Conservation (phyloP, 2,797 vertebrate genomes). For the Streptopelia turtur region DNA sequence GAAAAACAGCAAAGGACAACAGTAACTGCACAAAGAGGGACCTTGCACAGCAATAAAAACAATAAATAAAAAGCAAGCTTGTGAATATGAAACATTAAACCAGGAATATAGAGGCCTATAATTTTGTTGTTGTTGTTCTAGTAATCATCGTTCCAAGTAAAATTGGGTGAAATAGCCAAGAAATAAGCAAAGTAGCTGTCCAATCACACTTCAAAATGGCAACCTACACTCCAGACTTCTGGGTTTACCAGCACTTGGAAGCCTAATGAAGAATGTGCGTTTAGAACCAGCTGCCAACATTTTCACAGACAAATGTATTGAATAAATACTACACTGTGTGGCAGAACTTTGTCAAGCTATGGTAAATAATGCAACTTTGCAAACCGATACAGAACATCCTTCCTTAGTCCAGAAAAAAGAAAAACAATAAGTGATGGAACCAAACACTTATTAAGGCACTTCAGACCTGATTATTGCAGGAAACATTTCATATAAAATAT, state of each 20-base stretch:
- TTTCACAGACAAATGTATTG: neutral
- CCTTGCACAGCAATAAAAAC: neutral
- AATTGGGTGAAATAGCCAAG: neutral
- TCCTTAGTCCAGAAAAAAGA: neutral
- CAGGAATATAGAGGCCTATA: neutral
- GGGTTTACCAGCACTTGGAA: neutral
- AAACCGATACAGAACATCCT: neutral
- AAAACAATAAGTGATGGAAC: neutral
- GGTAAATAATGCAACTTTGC: neutral
- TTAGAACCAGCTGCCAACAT: neutral
- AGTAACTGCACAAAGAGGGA: neutral
- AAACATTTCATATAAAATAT: conserved; percentile 64
- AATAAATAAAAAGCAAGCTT: neutral
- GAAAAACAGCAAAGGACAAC: neutral
- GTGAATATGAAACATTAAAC: neutral
- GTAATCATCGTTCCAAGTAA: neutral
- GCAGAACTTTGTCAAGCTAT: neutral
- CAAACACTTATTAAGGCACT: conserved; percentile 34
- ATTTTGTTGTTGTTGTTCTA: neutral
- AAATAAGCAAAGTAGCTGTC: neutral
- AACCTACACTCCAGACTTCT: neutral
- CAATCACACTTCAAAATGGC: neutral
- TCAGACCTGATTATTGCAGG: conserved; percentile 59
- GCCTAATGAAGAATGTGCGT: neutral
- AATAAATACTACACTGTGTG: neutral